Evolutionary conservation across 2,797 vertebrate species (phyloP).

Genomic region (Sebastiscus albofasciatus): DNA sequence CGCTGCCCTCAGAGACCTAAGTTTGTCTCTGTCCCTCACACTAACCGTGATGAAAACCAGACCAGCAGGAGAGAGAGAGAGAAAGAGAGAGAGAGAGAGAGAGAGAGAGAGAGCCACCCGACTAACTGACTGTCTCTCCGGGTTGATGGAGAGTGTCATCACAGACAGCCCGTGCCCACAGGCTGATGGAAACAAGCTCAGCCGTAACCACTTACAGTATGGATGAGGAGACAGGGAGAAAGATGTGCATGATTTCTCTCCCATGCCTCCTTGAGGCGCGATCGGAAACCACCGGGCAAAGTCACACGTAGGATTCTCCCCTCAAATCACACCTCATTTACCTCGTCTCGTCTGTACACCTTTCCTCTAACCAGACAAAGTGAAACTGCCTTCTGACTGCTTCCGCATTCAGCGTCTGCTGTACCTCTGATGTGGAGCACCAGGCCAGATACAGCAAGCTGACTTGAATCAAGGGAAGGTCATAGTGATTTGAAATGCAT

Average conservation of each 20-base stretch:
- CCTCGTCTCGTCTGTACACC: conserved; percentile 29
- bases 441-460: conserved; percentile 39
- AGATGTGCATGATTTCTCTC: conserved; percentile 66
- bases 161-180: conserved; percentile 69
- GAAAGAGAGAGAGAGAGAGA: conserved; percentile 27
- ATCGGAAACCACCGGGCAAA: conserved; percentile 32
- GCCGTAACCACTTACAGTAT: conserved; percentile 67
- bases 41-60: conserved; percentile 71
- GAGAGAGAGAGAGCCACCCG: conserved; percentile 36
- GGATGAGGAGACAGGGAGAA: conserved; percentile 58
- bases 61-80: conserved; percentile 36
- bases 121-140: conserved; percentile 55
- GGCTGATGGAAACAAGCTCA: conserved; percentile 76
- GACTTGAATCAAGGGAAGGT: conserved; percentile 72
- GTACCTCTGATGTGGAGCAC: conserved; percentile 39
- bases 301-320: conserved; percentile 42
- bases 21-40: conserved; percentile 65
- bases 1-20: conserved; percentile 56
- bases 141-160: conserved; percentile 76
- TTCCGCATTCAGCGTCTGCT: conserved; percentile 38
- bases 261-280: conserved; percentile 45
- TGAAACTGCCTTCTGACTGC: conserved; percentile 36
- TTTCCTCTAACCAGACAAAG: conserved; percentile 54
- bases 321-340: conserved; percentile 69
- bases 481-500: conserved; percentile 78